phyloP scores from a whole-genome alignment of 2,888 invertebrate genomes.

The Anodontia alba region DNA sequence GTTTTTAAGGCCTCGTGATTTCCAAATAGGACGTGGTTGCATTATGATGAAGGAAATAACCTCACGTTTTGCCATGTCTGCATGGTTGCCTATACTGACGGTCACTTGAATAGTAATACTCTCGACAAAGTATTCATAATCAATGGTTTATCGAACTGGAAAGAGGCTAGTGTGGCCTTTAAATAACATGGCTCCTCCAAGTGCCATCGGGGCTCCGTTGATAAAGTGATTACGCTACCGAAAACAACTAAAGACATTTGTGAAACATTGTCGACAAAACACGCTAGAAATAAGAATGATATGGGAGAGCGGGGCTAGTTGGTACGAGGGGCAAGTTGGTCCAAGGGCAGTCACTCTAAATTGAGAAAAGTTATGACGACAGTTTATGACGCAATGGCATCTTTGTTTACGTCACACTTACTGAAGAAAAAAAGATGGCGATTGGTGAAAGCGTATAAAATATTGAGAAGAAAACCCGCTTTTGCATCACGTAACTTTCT shows the following conservation, averaged over 20 bases:
- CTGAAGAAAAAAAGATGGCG: background rate
- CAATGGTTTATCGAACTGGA: conserved; percentile 58
- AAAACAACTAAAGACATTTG: no score
- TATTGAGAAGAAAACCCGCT: background rate
- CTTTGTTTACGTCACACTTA: background rate
- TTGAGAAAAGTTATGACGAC: background rate
- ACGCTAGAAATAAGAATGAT: no score
- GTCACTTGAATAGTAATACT: background rate
- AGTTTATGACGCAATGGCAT: background rate
- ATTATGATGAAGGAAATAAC: conserved; percentile 11
- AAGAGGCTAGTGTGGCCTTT: conserved; percentile 47
- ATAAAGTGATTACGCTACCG: no score
- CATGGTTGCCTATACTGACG: background rate
- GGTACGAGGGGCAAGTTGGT: background rate
- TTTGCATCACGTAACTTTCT: conserved; percentile 5
- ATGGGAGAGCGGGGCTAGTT: no score
- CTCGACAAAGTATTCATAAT: conserved; percentile 35
- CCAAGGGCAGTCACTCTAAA: conserved; percentile 12
- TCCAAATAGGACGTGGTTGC: background rate
- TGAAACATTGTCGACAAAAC: no score
- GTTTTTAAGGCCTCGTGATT: background rate
- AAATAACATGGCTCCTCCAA: conserved; percentile 38
- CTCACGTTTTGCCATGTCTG: background rate
- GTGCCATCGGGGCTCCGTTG: no score
- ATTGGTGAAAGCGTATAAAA: background rate